Evolutionary conservation across 2,113 vertebrate species (phyloP), one percentile per base, ranked within the genome.

Genomic region (Pristiophorus japonicus): DNA sequence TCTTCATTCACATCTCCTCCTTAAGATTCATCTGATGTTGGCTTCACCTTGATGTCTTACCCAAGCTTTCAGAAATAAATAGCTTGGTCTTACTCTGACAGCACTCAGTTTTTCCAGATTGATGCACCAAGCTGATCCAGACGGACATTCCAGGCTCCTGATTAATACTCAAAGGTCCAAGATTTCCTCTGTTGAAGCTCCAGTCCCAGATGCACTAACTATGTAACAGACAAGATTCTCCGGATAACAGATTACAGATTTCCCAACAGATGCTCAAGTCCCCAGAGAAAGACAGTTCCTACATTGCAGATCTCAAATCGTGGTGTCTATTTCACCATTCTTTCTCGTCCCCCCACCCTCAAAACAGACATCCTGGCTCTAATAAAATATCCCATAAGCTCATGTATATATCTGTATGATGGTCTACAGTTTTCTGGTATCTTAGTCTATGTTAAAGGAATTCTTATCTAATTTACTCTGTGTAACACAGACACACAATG

Each of bases 341-440:
- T 38, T 65, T 30, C 85, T 55, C 85, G 16, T 55, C 12, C 12
- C 24, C 2, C 24, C n/a, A n/a, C n/a, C 85, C 1, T 55, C 11
- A 30, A 42, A 12, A 34, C 34, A n/a, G 18, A 38, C 59, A 6
- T n/a, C 88, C 88, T 24, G 59, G 38, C 5, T 63, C 59, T 38
- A 63, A 63, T 22, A 20, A 38, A 63, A 42, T 0, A 63, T 95
- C 75, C 78, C 67, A 95, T 95, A 95, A 3, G 63, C 96, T 47
- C 94, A 94, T 75, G 51, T 51, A 24, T 73, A 16, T 90, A 90
- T 59, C 30, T 90, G 27, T 14, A 75, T 47, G 1, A 95, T 95
- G 78, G 24, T 62, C 30, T 95, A 62, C 42, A 95, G 67, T 59
- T 90, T 95, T 78, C 67, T 67, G 95, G 96, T 95, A 96, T 97